Evolutionary conservation across 2,113 vertebrate genomes (phyloP).

Genomic region (Rhagologus leucostigma): DNA sequence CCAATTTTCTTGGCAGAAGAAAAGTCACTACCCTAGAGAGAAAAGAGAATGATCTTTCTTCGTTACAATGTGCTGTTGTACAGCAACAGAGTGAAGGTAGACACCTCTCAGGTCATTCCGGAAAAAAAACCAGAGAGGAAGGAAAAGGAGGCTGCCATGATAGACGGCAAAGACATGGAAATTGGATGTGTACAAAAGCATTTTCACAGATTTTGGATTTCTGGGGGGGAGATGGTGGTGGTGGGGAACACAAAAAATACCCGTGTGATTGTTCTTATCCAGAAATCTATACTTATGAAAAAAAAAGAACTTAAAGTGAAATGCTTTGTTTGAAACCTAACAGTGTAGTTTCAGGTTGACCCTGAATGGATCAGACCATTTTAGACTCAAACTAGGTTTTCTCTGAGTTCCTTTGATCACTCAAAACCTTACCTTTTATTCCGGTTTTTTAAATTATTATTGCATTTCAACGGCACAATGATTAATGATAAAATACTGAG

Average conservation of each 20-base stretch:
- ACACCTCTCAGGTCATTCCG: not conserved
- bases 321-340: not conserved
- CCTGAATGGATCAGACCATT: not conserved
- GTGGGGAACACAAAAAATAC: accelerated
- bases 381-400: not conserved
- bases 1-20: not conserved
- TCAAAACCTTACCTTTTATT: not conserved
- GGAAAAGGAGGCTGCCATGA: not conserved
- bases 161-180: not conserved
- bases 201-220: not conserved
- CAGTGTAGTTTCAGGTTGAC: not conserved
- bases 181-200: not conserved
- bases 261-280: not conserved
- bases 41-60: not conserved
- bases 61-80: not conserved
- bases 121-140: not conserved
- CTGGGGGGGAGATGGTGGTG: accelerated
- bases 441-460: not conserved
- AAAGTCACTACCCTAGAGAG: not conserved
- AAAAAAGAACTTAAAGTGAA: not conserved
- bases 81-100: not conserved
- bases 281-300: not conserved
- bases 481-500: not conserved
- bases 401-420: not conserved
- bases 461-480: not conserved